Percentiles rank a stretch among this genome's conserved stretches.
Conservation (phyloP, 2,888 invertebrate species). For the Tenodera sinensis region DNA sequence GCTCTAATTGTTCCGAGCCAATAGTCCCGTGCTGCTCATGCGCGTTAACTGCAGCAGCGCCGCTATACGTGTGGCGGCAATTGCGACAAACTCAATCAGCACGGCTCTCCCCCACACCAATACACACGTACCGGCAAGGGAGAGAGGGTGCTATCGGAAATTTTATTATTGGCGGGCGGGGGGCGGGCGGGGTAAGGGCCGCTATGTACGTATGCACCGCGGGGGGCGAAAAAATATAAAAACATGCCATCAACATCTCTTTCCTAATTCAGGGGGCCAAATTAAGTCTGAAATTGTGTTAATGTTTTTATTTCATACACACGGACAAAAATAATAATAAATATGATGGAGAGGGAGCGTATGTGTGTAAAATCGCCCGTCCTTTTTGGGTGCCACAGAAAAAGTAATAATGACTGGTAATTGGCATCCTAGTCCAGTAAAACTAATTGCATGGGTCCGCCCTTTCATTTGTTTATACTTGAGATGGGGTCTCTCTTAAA, state of each 20-base stretch:
- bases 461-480: neutral
- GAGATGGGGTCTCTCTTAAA: neutral
- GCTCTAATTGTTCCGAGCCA: constrained; percentile 25
- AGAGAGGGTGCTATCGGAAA: neutral
- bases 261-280: neutral
- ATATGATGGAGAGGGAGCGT: neutral
- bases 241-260: neutral
- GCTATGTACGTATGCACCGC: neutral
- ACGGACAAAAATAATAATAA: neutral
- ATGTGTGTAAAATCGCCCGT: neutral
- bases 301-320: neutral
- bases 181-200: neutral
- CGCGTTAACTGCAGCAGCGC: constrained; percentile 12
- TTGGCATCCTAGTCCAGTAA: neutral
- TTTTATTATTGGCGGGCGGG: neutral
- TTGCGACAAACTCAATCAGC: constrained; percentile 21
- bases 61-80: neutral
- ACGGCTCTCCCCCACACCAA: neutral
- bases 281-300: neutral
- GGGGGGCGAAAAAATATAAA: neutral
- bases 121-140: neutral
- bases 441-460: neutral
- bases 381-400: neutral
- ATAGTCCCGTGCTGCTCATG: constrained; percentile 23
- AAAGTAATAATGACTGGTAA: neutral